Conservation (phyloP, 2,888 invertebrate species). For the Pilophorus perplexus region DNA sequence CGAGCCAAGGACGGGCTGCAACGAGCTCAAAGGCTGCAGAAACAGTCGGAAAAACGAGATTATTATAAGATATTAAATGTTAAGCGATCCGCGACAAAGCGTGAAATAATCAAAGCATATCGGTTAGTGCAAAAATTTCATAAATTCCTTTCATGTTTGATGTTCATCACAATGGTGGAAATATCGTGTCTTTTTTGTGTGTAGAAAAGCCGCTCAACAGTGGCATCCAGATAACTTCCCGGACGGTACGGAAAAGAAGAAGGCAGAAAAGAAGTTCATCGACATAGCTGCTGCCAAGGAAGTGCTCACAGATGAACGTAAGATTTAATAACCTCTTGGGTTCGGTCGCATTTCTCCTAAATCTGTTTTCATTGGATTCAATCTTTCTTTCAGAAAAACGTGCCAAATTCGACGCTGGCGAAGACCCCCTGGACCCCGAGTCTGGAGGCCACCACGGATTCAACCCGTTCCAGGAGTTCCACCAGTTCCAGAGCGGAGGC, state of each 20-base stretch:
- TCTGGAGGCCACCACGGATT: constrained; percentile 63
- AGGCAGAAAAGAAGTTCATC: constrained; percentile 95
- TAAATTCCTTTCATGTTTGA: background rate
- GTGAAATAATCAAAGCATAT: constrained; percentile 93
- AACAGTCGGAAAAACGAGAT: constrained; percentile 87
- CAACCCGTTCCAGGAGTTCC: constrained; percentile 71
- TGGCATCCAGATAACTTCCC: constrained; percentile 98
- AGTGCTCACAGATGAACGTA: constrained; percentile 68
- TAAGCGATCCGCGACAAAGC: constrained; percentile 83
- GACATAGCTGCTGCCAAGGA: constrained; percentile 99
- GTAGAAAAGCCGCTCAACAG: constrained; percentile 87
- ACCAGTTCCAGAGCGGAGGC: constrained; percentile 73
- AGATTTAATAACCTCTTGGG: background rate
- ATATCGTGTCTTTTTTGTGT: background rate
- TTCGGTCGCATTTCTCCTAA: background rate
- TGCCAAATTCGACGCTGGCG: constrained; percentile 88
- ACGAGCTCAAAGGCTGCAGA: constrained; percentile 86
- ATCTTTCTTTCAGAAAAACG: constrained; percentile 73
- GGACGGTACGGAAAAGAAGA: constrained; percentile 79
- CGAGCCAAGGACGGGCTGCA: constrained; percentile 86
- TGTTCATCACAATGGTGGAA: background rate
- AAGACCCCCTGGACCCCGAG: constrained; percentile 97
- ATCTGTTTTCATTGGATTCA: background rate
- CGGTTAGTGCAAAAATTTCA: constrained; percentile 50
- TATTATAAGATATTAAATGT: constrained; percentile 97